Percentiles rank a stretch among this genome's conserved stretches.
phyloP scores from a whole-genome alignment of 2,797 vertebrate species.

The Tympanoctomys barrerae region DNA sequence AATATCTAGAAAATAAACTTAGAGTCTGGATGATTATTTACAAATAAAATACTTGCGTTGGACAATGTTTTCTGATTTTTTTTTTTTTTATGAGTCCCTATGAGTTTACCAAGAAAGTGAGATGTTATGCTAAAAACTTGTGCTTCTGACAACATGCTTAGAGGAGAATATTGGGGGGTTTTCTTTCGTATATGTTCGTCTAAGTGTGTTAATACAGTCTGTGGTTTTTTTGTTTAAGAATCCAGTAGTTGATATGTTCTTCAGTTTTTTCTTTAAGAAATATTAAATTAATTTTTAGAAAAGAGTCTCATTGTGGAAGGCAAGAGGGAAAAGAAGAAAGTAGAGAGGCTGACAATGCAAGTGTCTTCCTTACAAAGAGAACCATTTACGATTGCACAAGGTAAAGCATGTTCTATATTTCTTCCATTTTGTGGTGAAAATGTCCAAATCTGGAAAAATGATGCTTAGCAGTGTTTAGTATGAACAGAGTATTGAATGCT shows the following conservation, averaged over 20 bases:
- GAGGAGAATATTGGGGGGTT: neutral
- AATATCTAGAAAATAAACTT: neutral
- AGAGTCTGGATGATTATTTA: constrained; percentile 47
- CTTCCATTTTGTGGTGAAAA: constrained; percentile 61
- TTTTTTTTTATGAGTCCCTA: neutral
- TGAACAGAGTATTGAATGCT: neutral
- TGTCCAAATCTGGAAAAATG: constrained; percentile 1
- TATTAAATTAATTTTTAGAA: constrained; percentile 87
- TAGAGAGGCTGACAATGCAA: constrained; percentile 95
- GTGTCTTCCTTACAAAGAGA: constrained; percentile 92
- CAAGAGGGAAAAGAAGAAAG: constrained; percentile 96
- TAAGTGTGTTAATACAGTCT: neutral
- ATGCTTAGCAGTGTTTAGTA: constrained; percentile 8
- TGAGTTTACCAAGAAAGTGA: constrained; percentile 15
- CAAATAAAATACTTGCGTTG: neutral
- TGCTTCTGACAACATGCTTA: neutral
- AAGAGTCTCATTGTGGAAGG: constrained; percentile 94
- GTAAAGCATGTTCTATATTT: constrained; percentile 83
- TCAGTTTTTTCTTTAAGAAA: constrained; percentile 60
- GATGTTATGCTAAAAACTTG: neutral
- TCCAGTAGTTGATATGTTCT: neutral
- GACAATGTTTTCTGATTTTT: neutral
- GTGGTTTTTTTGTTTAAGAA: constrained; percentile 60
- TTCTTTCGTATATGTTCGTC: constrained; percentile 32
- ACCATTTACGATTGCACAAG: constrained; percentile 94